Conservation (phyloP, 2,797 vertebrate genomes). For the Phrynocephalus guinanensis region DNA sequence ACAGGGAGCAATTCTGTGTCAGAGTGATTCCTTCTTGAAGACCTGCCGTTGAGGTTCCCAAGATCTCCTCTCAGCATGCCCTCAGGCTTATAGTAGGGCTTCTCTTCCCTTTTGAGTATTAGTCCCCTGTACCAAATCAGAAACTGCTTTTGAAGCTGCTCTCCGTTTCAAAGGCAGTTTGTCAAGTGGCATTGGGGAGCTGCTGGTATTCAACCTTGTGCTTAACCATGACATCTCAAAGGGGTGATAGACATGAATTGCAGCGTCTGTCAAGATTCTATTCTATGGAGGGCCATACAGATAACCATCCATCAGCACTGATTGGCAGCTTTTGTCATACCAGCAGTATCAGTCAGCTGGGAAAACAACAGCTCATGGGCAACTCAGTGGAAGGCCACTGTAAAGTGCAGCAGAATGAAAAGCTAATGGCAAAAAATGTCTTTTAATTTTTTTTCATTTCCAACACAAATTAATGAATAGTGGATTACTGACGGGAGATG, state of each 20-base stretch:
- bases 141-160: neutral
- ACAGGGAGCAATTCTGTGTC: neutral
- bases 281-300: neutral
- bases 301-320: conserved; percentile 29
- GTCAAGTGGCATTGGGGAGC: conserved; percentile 13
- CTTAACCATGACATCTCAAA: conserved; percentile 23
- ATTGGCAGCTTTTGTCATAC: conserved; percentile 34
- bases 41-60: neutral
- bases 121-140: neutral
- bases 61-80: neutral
- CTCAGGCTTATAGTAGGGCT: neutral
- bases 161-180: conserved; percentile 15
- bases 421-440: neutral
- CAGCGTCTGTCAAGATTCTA: conserved; percentile 24
- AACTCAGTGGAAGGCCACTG: neutral
- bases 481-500: neutral
- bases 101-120: neutral
- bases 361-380: conserved; percentile 38
- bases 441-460: neutral
- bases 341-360: conserved; percentile 17
- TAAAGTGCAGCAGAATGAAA: neutral
- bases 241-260: conserved; percentile 40
- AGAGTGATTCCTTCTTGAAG: neutral
- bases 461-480: neutral
- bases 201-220: conserved; percentile 7